A percentile compares a stretch with the other conserved stretches of the same genome.
These are phyloP conservation scores for Stegastes partitus DNA, from an alignment of 2,113 vertebrate species.

Conservation along the genomic window DNA sequence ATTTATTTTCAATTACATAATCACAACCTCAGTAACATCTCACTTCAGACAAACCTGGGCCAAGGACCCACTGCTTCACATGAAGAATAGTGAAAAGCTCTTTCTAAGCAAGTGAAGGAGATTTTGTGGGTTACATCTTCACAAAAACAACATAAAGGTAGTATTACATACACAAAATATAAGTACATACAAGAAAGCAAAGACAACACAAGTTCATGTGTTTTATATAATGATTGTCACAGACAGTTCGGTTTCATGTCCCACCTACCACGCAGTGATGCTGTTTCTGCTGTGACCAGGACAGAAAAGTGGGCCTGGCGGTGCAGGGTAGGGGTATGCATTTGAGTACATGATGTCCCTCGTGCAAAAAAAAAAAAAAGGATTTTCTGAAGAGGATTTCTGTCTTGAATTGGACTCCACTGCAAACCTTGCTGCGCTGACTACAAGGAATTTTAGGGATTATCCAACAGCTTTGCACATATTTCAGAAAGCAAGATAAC, in stretches of 20 bases:
- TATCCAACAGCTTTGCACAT: background rate
- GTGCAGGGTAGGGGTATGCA: conserved; percentile 20
- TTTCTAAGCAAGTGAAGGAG: conserved; percentile 22
- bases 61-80: background rate
- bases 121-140: conserved; percentile 31
- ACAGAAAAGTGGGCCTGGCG: conserved; percentile 1
- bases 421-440: background rate
- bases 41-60: conserved; percentile 9
- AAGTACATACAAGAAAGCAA: conserved; percentile 43
- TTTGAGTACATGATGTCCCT: background rate
- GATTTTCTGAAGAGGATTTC: conserved; percentile 2
- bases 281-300: conserved; percentile 30
- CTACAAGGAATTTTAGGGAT: background rate
- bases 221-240: conserved; percentile 66
- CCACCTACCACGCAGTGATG: conserved; percentile 2
- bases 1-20: conserved; percentile 70
- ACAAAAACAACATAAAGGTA: conserved; percentile 35
- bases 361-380: background rate
- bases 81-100: background rate
- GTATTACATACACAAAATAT: conserved; percentile 34
- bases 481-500: conserved; percentile 10
- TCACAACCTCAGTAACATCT: conserved; percentile 35
- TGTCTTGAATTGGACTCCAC: background rate
- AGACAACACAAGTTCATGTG: conserved; percentile 31
- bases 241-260: conserved; percentile 15